A percentile compares a stretch with the other conserved stretches of the same genome.
Conservation (phyloP, 2,113 vertebrate species). For the Piaya cayana region DNA sequence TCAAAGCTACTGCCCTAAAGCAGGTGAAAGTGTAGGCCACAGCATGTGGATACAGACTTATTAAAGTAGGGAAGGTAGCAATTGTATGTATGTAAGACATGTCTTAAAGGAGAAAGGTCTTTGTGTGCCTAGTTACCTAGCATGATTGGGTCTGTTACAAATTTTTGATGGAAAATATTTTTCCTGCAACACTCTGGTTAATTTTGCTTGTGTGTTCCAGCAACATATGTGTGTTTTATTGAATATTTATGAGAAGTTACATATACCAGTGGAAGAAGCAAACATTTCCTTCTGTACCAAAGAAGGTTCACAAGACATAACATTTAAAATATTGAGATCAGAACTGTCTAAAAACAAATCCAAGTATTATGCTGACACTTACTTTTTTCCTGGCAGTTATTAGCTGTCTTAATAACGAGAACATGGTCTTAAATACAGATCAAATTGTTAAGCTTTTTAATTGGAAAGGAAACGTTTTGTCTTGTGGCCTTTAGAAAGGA, state of each 20-base stretch:
- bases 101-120: neutral
- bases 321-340: neutral
- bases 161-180: neutral
- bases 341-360: slow-evolving; percentile 1
- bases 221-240: neutral
- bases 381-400: neutral
- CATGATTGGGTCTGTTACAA: neutral
- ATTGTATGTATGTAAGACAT: neutral
- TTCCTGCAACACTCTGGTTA: neutral
- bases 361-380: neutral
- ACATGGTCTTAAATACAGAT: neutral
- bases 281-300: slow-evolving; percentile 43
- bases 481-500: slow-evolving; percentile 61
- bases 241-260: neutral
- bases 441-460: neutral
- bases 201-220: neutral
- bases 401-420: too few relatives aligned
- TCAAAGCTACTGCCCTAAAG: neutral
- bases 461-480: neutral
- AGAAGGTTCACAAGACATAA: slow-evolving; percentile 72
- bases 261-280: slow-evolving; percentile 71
- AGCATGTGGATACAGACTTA: neutral
- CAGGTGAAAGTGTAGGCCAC: neutral
- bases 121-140: neutral
- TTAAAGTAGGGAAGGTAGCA: neutral